A percentile compares a stretch with the other conserved stretches of the same genome.
Evolutionary conservation across 2,113 vertebrate genomes (phyloP).

Genomic region (Hyla sarda): DNA sequence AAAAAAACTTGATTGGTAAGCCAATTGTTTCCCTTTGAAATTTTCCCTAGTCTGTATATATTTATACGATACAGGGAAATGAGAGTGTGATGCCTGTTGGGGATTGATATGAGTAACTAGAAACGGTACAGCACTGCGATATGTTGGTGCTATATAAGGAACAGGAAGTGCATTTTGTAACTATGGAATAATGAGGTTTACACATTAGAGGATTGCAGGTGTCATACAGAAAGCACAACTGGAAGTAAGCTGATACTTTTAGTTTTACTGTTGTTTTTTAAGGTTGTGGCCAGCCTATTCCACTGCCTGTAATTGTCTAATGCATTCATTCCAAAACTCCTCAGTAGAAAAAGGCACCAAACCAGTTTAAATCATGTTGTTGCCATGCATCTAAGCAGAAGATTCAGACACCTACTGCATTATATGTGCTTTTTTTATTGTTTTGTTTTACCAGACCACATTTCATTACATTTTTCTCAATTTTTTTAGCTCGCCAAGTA

Average conservation of each 20-base stretch:
- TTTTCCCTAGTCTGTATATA: too few species aligned
- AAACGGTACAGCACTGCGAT: background rate
- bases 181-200: background rate
- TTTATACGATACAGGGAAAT: background rate
- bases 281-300: background rate
- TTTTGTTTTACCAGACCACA: background rate
- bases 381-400: background rate
- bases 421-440: background rate
- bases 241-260: background rate
- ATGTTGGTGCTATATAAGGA: background rate
- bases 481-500: slow-evolving; percentile 90
- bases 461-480: background rate
- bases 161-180: background rate
- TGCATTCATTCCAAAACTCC: too few species aligned
- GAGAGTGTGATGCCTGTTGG: background rate
- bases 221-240: background rate
- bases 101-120: background rate
- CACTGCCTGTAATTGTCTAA: background rate
- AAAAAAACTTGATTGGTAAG: too few species aligned
- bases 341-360: too few species aligned
- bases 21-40: too few species aligned
- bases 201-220: background rate
- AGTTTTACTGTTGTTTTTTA: background rate
- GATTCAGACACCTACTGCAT: background rate
- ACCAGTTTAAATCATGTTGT: too few species aligned